Evolutionary conservation across 2,797 vertebrate genomes (phyloP).

Genomic region (Myripristis murdjan): DNA sequence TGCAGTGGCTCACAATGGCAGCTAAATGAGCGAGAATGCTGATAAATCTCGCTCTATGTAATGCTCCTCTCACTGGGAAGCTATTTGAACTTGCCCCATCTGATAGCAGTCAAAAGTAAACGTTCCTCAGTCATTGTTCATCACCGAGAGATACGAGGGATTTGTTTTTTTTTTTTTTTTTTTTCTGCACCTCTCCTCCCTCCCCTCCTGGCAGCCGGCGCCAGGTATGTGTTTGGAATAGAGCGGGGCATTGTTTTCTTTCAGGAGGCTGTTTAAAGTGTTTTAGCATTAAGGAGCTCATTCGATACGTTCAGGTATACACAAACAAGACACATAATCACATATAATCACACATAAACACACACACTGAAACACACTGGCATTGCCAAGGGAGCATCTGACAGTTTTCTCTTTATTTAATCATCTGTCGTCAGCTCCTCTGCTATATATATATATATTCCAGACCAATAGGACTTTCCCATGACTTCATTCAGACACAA

Average conservation of each 20-base stretch:
- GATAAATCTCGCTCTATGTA: conserved; percentile 22
- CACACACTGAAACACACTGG: conserved; percentile 55
- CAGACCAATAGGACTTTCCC: conserved; percentile 71
- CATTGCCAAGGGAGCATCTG: conserved; percentile 7
- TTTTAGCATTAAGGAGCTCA: conserved; percentile 28
- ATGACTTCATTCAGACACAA: conserved; percentile 67
- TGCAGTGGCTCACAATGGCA: conserved; percentile 4
- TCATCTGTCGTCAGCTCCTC: conserved; percentile 71
- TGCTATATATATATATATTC: conserved; percentile 69
- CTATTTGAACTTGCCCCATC: conserved; percentile 43
- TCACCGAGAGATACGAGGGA: conserved; percentile 32
- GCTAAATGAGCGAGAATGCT: conserved; percentile 39
- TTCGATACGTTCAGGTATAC: conserved; percentile 3
- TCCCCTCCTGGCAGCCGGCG: conserved; percentile 42
- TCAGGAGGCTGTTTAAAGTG: conserved; percentile 51
- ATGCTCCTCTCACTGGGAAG: conserved; percentile 14
- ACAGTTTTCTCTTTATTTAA: conserved; percentile 64
- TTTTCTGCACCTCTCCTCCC: conserved; percentile 47
- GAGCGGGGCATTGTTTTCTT: conserved; percentile 59
- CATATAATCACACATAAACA: conserved; percentile 14
- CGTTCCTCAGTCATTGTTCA: conserved; percentile 42
- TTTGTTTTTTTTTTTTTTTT: conserved; percentile 51
- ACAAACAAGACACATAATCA: conserved; percentile 20
- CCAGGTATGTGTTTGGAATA: conserved; percentile 54
- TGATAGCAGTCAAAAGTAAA: conserved; percentile 62